A percentile compares a stretch with the other conserved stretches of the same genome.
Evolutionary conservation across 2,888 invertebrate genomes (phyloP).

Genomic region (Oscheius sp.): DNA sequence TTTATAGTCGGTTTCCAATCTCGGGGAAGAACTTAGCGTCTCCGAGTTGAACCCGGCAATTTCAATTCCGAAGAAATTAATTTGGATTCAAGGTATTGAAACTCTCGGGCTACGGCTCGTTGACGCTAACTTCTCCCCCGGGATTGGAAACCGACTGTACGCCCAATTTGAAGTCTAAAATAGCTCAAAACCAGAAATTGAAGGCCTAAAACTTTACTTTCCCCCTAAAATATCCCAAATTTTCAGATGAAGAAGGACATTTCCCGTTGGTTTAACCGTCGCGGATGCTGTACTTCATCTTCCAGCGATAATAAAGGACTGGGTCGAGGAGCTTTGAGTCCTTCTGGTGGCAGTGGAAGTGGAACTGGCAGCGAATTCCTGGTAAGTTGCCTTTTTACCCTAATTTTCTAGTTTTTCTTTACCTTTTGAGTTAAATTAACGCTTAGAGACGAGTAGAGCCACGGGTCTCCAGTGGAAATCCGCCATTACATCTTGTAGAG

Average conservation of each 20-base stretch:
- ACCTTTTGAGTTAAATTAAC: background rate
- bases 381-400: conserved; percentile 39
- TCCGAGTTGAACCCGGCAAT: too few relatives aligned
- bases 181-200: background rate
- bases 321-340: conserved; percentile 46
- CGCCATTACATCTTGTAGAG: conserved; percentile 28
- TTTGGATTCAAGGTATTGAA: too few relatives aligned
- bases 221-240: too few relatives aligned
- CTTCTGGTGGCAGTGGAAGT: conserved; percentile 46
- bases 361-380: conserved; percentile 56
- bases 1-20: too few relatives aligned
- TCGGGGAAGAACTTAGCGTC: too few relatives aligned
- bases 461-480: conserved; percentile 4
- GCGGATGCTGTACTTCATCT: conserved; percentile 31
- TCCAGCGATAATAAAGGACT: conserved; percentile 22
- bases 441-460: conserved; percentile 31
- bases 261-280: conserved; percentile 40
- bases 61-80: too few relatives aligned
- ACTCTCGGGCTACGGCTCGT: too few relatives aligned
- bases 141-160: too few relatives aligned
- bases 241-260: conserved; percentile 57
- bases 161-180: too few relatives aligned
- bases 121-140: too few relatives aligned
- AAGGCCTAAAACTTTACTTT: too few relatives aligned
- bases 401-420: conserved; percentile 25